Conservation (phyloP, 1,140 invertebrate species). For the Drosophila aff. region DNA sequence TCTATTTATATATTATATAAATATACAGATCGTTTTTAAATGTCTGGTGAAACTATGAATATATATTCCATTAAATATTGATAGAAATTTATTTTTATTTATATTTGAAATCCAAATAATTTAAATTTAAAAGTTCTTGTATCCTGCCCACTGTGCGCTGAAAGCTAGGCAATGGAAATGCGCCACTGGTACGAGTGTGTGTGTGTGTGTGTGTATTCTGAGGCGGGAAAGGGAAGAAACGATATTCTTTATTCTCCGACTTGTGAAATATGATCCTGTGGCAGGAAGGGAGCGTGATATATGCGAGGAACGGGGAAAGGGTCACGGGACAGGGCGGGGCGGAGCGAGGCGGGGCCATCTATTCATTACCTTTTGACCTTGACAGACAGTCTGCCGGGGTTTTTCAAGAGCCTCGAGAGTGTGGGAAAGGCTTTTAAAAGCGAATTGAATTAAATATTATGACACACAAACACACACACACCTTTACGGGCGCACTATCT, state of each 20-base stretch:
- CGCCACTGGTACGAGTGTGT: neutral
- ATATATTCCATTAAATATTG: neutral
- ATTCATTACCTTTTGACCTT: conserved; percentile 57
- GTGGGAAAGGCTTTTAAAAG: conserved; percentile 49
- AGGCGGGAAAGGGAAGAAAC: neutral
- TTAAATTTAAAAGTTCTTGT: too few relatives aligned
- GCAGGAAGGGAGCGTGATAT: conserved; percentile 1
- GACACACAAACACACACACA: neutral
- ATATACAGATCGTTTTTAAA: too few relatives aligned
- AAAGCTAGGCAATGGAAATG: conserved; percentile 47
- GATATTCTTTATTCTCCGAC: conserved; percentile 47
- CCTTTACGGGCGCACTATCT: neutral
- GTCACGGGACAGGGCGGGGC: neutral
- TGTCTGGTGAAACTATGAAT: too few relatives aligned
- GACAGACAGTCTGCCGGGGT: conserved; percentile 49
- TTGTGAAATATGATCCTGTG: conserved; percentile 44
- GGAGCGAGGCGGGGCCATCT: neutral
- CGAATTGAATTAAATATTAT: conserved; percentile 54
- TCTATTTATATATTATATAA: too few relatives aligned
- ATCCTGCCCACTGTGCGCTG: conserved; percentile 18
- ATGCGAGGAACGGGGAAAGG: neutral
- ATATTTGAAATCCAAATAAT: neutral
- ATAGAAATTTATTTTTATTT: too few relatives aligned
- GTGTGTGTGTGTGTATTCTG: neutral
- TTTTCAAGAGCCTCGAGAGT: conserved; percentile 30